Base-by-base conservation (phyloP, 2,113 vertebrate species). In the Micromys minutus region DNA sequence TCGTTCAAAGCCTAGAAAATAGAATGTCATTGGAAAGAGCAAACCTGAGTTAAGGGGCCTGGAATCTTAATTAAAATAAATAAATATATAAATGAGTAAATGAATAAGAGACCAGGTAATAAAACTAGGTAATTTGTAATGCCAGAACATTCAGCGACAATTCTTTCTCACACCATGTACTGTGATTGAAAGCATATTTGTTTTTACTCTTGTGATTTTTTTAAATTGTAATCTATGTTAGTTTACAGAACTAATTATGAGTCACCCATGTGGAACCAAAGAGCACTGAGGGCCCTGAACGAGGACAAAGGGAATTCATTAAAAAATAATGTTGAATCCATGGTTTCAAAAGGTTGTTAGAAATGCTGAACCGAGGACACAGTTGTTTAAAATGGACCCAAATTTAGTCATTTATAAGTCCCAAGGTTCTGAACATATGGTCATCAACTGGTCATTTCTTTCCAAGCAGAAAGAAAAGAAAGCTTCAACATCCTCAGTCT, bases 211-310 rank as follows among this genome's bases (percentile, higher is more conserved):
- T 77, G 88, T 29, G 88, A n/a, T 83, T 75, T 83, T 87, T 88
- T 55, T 19, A 92, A 97, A 95, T 80, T 94, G 89, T 95, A 96
- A 97, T 96, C 94, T 98, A 89, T 95, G 96, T 97, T 97, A 89
- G 96, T 95, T 95, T 97, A 91, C 89, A 96, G 89, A 97, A 93
- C 96, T 98, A 97, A 98, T 98, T 98, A 97, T 98, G 94, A 97
- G 92, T 96, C 89, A 97, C 92, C 93, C 94, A 93, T 95, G 95
- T 98, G 94, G 93, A 97, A 95, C 96, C 96, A 95, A 97, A 76
- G 90, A 97, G 77, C 63, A 52, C 88, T 91, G 74, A 97, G 90
- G 94, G 67, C 90, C 95, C 93, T 87, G 94, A 95, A 96, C 89
- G 26, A 97, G 87, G 95, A 96, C 94, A 97, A 97, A 97, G 95